Conservation (phyloP, 2,797 vertebrate species). For the Melanotaenia parkinsoni region DNA sequence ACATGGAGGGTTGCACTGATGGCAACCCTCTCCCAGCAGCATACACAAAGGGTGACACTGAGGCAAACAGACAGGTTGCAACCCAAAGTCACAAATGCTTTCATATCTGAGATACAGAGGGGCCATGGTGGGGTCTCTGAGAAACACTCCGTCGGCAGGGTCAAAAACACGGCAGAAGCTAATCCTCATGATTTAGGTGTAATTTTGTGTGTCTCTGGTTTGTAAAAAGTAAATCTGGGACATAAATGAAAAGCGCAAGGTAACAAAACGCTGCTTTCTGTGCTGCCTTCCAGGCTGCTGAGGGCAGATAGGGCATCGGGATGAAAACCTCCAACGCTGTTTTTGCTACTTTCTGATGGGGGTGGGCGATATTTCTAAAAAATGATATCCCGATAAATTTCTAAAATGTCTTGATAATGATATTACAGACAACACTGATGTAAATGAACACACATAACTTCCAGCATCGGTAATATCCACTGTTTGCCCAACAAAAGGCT, state of each 20-base stretch:
- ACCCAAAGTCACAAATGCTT: constrained; percentile 76
- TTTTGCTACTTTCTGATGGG: no score
- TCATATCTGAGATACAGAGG: constrained; percentile 61
- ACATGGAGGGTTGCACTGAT: constrained; percentile 44
- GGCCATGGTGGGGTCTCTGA: constrained; percentile 35
- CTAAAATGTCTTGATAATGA: no score
- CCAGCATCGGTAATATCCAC: no score
- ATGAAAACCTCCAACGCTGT: no score
- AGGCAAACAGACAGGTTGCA: constrained; percentile 75
- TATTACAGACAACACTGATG: no score
- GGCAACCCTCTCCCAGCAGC: constrained; percentile 53
- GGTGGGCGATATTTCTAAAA: no score
- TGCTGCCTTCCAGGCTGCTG: no score
- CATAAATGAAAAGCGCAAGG: not conserved
- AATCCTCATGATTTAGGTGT: not conserved
- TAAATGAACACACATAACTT: no score
- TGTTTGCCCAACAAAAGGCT: no score
- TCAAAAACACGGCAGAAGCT: constrained; percentile 36
- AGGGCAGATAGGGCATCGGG: no score
- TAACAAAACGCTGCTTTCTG: no score
- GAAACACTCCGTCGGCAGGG: constrained; percentile 54
- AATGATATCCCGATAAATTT: no score
- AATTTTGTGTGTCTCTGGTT: constrained; percentile 6
- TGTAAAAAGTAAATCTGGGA: not conserved
- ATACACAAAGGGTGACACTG: constrained; percentile 71